Evolutionary conservation across 2,797 vertebrate species (phyloP), one percentile per base, ranked within the genome.

Genomic region (Delichon dasypus): DNA sequence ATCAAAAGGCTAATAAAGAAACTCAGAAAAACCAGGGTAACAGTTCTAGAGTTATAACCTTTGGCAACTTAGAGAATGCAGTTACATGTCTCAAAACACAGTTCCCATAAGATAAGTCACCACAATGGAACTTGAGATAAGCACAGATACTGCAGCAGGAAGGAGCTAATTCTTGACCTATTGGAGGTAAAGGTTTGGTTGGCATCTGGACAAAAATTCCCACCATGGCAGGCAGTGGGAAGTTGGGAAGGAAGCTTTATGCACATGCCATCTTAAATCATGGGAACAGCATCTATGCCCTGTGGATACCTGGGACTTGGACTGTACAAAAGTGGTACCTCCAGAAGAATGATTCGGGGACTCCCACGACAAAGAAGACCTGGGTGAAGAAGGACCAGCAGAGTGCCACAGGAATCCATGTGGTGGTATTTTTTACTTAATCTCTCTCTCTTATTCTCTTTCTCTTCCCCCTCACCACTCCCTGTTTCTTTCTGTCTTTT

Each of bases 271-370:
- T 36, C 50, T 64, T 21, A 55, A 77, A 30, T 22, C 6, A 62
- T 23, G 12, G 42, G 10, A 42, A 18, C 30, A 55, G 3, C 9
- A 36, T 19, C 50, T 42, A 19, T 1, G 3, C 8, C 17, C 30
- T 5, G 1, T 36, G 30, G 42, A 34, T 32, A 34, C 8, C 48
- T 26, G 36, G 57, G 50, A 42, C 34, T 19, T 55, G 21, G 21
- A 48, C 14, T 40, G 9, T 7, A 21, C 40, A 54, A 54, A 70
- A 17, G 13, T 40, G 8, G 6, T 36, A 11, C 13, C 32, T 26
- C 17, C 17, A 44, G 61, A 68, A 40, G 25, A 55, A 42, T 0
- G 0, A 55, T 18, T 26, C 0, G 0, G 6, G 11, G 18, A 36
- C 3, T 21, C 4, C 2, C 9, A 30, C 7, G 10, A 22, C 6